Conservation (phyloP, 1,140 invertebrate genomes). For the Drosophila mayri region DNA sequence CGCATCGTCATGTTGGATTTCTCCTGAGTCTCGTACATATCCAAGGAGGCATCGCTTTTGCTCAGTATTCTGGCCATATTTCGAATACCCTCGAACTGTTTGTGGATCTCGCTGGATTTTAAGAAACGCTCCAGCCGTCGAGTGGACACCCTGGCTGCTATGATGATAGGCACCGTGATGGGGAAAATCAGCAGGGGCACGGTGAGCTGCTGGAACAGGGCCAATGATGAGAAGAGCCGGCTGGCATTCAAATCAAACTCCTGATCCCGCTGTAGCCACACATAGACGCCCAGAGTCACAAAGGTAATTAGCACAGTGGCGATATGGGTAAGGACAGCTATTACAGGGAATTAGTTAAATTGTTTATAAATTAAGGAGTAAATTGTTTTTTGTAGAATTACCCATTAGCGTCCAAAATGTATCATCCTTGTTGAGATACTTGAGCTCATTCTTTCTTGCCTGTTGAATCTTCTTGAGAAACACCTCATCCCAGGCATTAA, state of each 20-base stretch:
- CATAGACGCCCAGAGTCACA: conserved; percentile 89
- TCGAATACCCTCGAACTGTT: conserved; percentile 85
- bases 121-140: conserved; percentile 89
- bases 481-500: conserved; percentile 92
- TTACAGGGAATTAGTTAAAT: neutral
- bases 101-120: conserved; percentile 88
- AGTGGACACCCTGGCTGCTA: conserved; percentile 90
- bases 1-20: conserved; percentile 66
- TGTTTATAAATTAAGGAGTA: too few species aligned
- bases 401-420: conserved; percentile 91
- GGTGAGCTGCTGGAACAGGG: conserved; percentile 92
- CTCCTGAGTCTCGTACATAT: conserved; percentile 80
- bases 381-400: neutral
- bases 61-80: conserved; percentile 84
- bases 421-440: conserved; percentile 90
- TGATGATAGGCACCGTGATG: conserved; percentile 91
- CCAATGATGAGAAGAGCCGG: conserved; percentile 91
- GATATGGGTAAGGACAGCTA: conserved; percentile 88
- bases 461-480: conserved; percentile 89
- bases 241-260: conserved; percentile 87
- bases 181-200: conserved; percentile 92
- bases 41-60: conserved; percentile 83
- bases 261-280: conserved; percentile 58
- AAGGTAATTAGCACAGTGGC: conserved; percentile 90
- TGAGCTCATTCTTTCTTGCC: conserved; percentile 90